Evolutionary conservation across 2,797 vertebrate genomes (phyloP), one percentile per base, ranked within the genome.

Genomic region (Lacerta agilis): DNA sequence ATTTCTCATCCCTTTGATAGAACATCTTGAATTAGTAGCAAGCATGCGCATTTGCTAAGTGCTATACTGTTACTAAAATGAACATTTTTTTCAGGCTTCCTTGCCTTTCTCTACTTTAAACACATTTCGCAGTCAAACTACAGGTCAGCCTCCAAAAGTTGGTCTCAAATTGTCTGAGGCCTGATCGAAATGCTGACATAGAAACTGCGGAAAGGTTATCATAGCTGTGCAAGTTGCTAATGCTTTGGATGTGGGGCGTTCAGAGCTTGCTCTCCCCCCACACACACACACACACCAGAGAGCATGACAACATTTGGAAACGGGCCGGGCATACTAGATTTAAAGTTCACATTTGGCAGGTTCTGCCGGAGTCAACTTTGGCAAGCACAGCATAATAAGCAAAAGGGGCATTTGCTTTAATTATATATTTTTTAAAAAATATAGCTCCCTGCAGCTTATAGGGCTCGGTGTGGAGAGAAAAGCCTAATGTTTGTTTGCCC

Each of bases 291-390:
- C 33, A 33, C 33, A 11, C 13, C 49, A 64, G 86, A 87, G 87
- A 90, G 15, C 86, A 78, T 29, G 58, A 92, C 82, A 91, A 82
- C 72, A 29, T 91, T 92, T 92, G 92, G 86, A 95, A 94, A 88
- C 73, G 0, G 0, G 13, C 58, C 94, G 41, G 81, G 82, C 23
- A 83, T 86, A 33, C 33, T 77, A 83, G 87, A 94, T 93, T 91
- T 94, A 87, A 96, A 93, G 86, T 83, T 92, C 93, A 89, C 41
- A 83, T 93, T 94, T 93, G 90, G 85, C 88, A 93, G 69, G 36
- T 94, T 79, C 55, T 66, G 10, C 1, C 18, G 15, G 88, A 88
- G 78, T 95, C 55, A 29, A 75, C 61, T 91, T 92, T 95, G 94
- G 93, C 92, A 92, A 93, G 83, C n/a, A 33, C 15, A 82, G 8